Conservation (phyloP, 2,888 invertebrate species). For the Ceriagrion tenellum region DNA sequence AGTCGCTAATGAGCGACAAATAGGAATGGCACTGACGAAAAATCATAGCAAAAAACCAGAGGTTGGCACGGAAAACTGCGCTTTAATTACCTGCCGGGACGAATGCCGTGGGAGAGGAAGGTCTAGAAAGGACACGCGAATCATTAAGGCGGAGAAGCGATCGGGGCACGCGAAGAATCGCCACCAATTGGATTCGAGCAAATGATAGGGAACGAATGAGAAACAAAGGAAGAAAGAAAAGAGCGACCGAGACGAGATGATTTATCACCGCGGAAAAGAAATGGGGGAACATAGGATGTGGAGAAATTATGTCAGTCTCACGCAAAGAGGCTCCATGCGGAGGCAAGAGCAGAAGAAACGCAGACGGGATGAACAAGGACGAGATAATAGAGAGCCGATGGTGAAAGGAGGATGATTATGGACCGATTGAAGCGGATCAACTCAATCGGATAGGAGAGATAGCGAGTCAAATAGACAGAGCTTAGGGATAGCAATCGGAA, state of each 20-base stretch:
- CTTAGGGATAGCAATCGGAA: neutral
- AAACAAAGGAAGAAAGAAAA: neutral
- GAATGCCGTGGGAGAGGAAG: neutral
- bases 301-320: neutral
- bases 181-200: neutral
- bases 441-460: neutral
- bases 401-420: neutral
- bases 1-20: no score
- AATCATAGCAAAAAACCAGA: neutral
- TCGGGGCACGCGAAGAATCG: neutral
- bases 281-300: neutral
- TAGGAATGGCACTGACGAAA: neutral
- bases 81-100: neutral
- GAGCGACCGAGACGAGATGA: neutral
- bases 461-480: neutral
- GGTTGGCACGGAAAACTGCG: neutral
- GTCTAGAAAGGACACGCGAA: neutral
- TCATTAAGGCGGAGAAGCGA: neutral
- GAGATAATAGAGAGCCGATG: neutral
- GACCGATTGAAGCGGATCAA: neutral
- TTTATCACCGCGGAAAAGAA: neutral
- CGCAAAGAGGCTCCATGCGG: neutral
- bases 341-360: neutral
- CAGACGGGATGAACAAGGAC: neutral
- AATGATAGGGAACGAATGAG: neutral